Base-by-base conservation (phyloP, 2,113 vertebrate genomes). In the Oryzias curvinotus region DNA sequence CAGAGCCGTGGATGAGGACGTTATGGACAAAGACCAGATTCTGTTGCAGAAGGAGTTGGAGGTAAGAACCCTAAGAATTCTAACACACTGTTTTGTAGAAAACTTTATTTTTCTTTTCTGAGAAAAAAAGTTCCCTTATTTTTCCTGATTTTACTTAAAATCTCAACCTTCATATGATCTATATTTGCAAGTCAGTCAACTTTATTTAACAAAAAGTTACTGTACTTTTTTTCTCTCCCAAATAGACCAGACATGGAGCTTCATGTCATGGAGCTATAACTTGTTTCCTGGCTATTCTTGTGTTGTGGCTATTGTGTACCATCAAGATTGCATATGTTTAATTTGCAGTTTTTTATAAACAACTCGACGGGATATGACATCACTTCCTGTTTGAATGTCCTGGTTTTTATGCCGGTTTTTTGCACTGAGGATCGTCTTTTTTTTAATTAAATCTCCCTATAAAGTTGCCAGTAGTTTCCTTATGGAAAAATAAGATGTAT, bases 31-130 rank as follows among this genome's bases (percentile, higher is more conserved):
- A 73, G 96, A 97, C 68, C 93, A 94, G 92, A 97, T 97, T 75
- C 92, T 97, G 54, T 83, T 95, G 77, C 94, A 97, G 89, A 97
- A 97, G 28, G 96, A 97, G 76, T 94, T 94, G 8, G 95, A 97
- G 93, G 95, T 96, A 80, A 88, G 89, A 71, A 57, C 41, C 60
- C n/a, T n/a, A n/a, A n/a, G n/a, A n/a, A n/a, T n/a, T n/a, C n/a
- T n/a, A n/a, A n/a, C n/a, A n/a, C n/a, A n/a, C n/a, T n/a, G n/a
- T n/a, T n/a, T n/a, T n/a, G n/a, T n/a, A 47, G 5, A 18, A 48
- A 48, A 48, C 12, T n/a, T 19, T 21, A 12, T 47, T 7, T 60
- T 58, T 41, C 3, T 3, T 19, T 1, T 18, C 3, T 30, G 2
- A 18, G 26, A 53, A 36, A 12, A 53, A 2, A 8, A n/a, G 25